Evolutionary conservation across 2,888 invertebrate species (phyloP).

Genomic region (Nineta flava): DNA sequence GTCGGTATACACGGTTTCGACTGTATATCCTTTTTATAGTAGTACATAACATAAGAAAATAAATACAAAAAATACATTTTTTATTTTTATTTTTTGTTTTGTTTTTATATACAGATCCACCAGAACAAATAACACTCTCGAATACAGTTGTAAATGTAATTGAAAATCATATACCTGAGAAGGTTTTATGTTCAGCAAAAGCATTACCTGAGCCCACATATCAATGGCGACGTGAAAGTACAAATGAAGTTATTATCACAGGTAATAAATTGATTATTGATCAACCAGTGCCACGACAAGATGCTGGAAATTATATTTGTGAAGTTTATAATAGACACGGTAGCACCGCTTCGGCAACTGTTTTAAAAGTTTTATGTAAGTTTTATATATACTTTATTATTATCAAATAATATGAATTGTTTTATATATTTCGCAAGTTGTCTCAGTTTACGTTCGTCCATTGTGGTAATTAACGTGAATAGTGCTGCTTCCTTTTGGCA

Average conservation of each 20-base stretch:
- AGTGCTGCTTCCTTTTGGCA: neutral
- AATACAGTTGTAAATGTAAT: slow-evolving; percentile 33
- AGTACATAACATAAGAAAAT: neutral
- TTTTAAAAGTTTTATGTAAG: slow-evolving; percentile 75
- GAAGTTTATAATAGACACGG: slow-evolving; percentile 70
- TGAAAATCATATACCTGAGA: slow-evolving; percentile 37
- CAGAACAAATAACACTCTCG: slow-evolving; percentile 70
- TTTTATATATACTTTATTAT: slow-evolving; percentile 15
- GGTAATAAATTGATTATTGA: slow-evolving; percentile 41
- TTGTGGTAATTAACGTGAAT: neutral
- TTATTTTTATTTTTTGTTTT: neutral
- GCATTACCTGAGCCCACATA: slow-evolving; percentile 58
- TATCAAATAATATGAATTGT: neutral
- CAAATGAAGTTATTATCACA: slow-evolving; percentile 31
- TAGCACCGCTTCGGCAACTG: slow-evolving; percentile 45
- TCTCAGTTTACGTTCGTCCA: neutral
- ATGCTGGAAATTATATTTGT: slow-evolving; percentile 66
- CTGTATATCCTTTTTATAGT: no score
- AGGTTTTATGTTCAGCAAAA: slow-evolving; percentile 39
- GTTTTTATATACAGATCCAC: slow-evolving; percentile 42
- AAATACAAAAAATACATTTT: slow-evolving; percentile 4
- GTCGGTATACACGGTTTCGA: no score
- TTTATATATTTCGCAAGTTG: neutral
- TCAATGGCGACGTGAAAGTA: slow-evolving; percentile 50
- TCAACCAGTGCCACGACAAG: slow-evolving; percentile 48